Evolutionary conservation across 2,797 vertebrate species (phyloP).

Genomic region (Xiphophorus birchmanni): DNA sequence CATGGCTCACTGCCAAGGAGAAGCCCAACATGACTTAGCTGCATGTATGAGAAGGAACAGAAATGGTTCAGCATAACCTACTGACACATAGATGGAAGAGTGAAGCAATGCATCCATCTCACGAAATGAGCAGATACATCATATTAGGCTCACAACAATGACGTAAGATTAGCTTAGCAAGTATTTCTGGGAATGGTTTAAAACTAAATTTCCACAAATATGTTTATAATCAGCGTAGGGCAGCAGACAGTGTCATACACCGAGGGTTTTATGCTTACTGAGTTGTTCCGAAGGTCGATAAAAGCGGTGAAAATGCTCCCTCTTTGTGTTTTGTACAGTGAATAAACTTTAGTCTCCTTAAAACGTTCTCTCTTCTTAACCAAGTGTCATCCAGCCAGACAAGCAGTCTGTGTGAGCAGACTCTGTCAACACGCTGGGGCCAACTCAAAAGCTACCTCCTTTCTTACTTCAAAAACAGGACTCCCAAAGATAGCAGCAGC

Average conservation of each 20-base stretch:
- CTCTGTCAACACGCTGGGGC: neutral
- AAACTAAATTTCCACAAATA: neutral
- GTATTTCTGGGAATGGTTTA: neutral
- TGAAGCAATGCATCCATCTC: neutral
- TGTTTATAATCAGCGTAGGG: neutral
- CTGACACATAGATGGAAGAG: neutral
- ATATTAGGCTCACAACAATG: neutral
- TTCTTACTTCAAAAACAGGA: neutral
- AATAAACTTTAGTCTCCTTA: neutral
- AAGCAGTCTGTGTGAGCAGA: neutral
- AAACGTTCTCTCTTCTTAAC: neutral
- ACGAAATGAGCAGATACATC: neutral
- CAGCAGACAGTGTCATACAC: neutral
- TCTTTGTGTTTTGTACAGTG: neutral
- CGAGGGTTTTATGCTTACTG: neutral
- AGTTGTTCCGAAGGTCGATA: neutral
- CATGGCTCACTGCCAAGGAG: slow-evolving; percentile 27
- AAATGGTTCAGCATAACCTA: slow-evolving; percentile 10
- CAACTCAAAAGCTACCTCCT: neutral
- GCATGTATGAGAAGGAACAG: neutral
- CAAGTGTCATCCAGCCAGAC: neutral
- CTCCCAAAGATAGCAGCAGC: neutral
- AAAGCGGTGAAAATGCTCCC: neutral
- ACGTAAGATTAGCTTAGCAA: neutral
- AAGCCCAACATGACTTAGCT: neutral